Conservation (phyloP, 2,113 vertebrate genomes). For the Sus scrofa region DNA sequence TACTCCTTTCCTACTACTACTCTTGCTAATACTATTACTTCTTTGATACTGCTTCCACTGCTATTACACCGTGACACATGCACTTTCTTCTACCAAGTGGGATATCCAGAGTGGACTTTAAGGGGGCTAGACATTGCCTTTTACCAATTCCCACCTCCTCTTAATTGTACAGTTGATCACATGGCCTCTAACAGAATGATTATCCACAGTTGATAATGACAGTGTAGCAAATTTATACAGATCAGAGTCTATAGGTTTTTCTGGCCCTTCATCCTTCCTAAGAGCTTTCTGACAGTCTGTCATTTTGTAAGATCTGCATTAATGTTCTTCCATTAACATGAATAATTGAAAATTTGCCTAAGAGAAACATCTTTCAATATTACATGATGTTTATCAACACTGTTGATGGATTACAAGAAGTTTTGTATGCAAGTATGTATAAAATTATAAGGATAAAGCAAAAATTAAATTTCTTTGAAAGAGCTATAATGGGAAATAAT, state of each 20-base stretch:
- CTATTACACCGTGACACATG: not conserved
- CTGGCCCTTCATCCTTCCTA: not conserved
- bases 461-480: conserved; percentile 47
- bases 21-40: not conserved
- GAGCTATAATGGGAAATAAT: conserved; percentile 26
- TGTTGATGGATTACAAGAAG: not conserved
- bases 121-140: not conserved
- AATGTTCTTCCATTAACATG: conserved; percentile 62
- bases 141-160: not conserved
- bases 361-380: conserved; percentile 66
- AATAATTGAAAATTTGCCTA: conserved; percentile 68
- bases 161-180: not conserved
- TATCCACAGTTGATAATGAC: conserved; percentile 20
- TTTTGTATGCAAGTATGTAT: not conserved
- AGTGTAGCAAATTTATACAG: not conserved
- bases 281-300: conserved; percentile 25
- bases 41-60: not conserved
- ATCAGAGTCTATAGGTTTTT: not conserved
- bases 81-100: not conserved
- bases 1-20: not conserved
- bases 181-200: not conserved
- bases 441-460: conserved; percentile 30
- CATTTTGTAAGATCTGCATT: conserved; percentile 62
- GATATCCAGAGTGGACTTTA: not conserved
- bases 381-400: conserved; percentile 51